Evolutionary conservation across 2,113 vertebrate species (phyloP).

Genomic region (Neolamprologus caudopunctatus): DNA sequence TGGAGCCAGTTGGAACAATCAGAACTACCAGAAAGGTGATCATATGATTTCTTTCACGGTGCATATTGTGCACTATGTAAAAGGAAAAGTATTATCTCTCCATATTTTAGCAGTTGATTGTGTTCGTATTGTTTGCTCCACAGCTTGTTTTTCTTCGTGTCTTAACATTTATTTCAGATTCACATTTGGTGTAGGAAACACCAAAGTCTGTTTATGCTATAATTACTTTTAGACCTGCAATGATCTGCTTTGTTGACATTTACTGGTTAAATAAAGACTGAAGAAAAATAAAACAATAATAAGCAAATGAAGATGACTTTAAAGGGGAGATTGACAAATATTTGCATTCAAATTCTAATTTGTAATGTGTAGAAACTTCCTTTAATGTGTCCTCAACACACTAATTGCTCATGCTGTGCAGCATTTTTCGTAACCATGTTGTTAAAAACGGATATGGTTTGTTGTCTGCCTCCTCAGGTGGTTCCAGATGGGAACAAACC

Average conservation of each 20-base stretch:
- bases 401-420: neutral
- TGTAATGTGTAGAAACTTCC: neutral
- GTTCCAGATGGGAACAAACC: slow-evolving; percentile 85
- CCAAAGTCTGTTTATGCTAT: neutral
- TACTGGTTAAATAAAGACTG: neutral
- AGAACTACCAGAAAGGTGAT: neutral
- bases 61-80: neutral
- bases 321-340: neutral
- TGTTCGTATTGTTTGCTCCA: neutral
- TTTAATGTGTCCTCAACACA: neutral
- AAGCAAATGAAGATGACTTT: neutral
- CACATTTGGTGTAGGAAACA: neutral
- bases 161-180: neutral
- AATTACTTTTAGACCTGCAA: neutral
- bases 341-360: neutral
- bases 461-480: slow-evolving; percentile 71
- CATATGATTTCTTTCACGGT: fast-evolving
- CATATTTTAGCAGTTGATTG: neutral
- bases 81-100: neutral
- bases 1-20: fast-evolving
- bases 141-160: neutral
- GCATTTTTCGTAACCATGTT: neutral
- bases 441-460: neutral
- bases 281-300: neutral
- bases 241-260: neutral